Percentiles rank a stretch among this genome's conserved stretches.
Conservation (phyloP, 1,140 invertebrate genomes). For the Apis florea region DNA sequence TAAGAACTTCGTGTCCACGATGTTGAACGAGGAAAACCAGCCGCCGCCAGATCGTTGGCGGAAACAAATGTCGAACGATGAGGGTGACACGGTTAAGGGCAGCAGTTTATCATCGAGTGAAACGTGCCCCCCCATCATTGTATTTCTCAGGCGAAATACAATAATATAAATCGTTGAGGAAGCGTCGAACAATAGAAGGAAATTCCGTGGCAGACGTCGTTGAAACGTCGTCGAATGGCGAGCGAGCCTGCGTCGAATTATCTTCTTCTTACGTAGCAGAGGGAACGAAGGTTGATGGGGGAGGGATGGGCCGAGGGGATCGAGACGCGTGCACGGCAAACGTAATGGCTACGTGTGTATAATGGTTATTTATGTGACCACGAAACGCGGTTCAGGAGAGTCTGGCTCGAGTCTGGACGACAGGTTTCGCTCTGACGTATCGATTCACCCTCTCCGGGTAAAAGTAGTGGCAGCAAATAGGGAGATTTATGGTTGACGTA, state of each 20-base stretch:
- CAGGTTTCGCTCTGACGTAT: slow-evolving; percentile 30
- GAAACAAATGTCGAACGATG: neutral
- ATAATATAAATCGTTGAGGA: slow-evolving; percentile 59
- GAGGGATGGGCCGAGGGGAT: slow-evolving; percentile 28
- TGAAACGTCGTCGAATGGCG: slow-evolving; percentile 55
- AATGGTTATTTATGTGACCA: slow-evolving; percentile 72
- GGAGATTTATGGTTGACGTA: slow-evolving; percentile 68
- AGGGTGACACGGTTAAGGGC: neutral
- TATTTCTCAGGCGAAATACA: slow-evolving; percentile 48
- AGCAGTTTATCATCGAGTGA: slow-evolving; percentile 41
- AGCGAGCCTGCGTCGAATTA: slow-evolving; percentile 43
- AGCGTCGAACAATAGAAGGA: slow-evolving; percentile 49
- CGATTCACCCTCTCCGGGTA: slow-evolving; percentile 35
- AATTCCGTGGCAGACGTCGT: slow-evolving; percentile 54
- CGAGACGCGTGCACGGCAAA: slow-evolving; percentile 57
- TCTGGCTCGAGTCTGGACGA: neutral
- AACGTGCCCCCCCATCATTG: slow-evolving; percentile 36
- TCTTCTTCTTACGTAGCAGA: slow-evolving; percentile 21
- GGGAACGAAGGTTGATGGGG: slow-evolving; percentile 38
- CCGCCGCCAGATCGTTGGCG: neutral
- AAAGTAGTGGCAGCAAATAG: slow-evolving; percentile 39
- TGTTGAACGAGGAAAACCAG: neutral
- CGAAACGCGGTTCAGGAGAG: slow-evolving; percentile 44
- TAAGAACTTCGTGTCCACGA: no score
- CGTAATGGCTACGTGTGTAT: slow-evolving; percentile 57